phyloP scores from a whole-genome alignment of 1,140 invertebrate species.

The Eumaeus atala region DNA sequence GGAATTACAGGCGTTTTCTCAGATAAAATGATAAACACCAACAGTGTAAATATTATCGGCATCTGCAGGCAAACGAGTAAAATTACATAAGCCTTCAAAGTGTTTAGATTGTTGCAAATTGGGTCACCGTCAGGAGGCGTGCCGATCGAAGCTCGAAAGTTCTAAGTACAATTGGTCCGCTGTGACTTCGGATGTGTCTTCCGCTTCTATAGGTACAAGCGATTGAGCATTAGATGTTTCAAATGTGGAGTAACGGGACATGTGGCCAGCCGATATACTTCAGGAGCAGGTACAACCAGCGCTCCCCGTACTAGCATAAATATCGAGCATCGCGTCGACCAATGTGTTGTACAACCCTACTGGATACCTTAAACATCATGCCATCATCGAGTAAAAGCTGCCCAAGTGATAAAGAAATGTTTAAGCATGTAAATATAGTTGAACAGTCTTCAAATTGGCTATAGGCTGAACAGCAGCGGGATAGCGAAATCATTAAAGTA shows the following conservation, averaged over 20 bases:
- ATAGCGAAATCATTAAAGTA: no score
- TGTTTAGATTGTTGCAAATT: slow-evolving; percentile 7
- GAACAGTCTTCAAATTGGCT: no score
- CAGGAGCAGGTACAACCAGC: neutral
- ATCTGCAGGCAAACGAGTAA: neutral
- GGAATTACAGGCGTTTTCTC: slow-evolving; percentile 5
- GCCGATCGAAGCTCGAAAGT: neutral
- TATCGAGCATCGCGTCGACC: neutral
- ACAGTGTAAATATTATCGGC: neutral
- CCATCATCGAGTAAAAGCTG: no score
- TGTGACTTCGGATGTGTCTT: neutral
- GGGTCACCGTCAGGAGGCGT: neutral
- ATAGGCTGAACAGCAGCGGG: no score
- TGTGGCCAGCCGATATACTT: neutral
- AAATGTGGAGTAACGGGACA: slow-evolving; percentile 3
- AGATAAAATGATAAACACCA: neutral
- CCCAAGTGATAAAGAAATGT: no score
- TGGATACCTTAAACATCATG: neutral
- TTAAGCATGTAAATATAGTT: no score
- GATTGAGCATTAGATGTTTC: neutral
- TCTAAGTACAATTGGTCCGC: no score
- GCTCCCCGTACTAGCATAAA: no score
- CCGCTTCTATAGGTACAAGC: neutral
- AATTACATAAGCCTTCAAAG: slow-evolving; percentile 1
- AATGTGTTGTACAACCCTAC: neutral